Evolutionary conservation across 2,113 vertebrate genomes (phyloP).

Genomic region (Illadopsis cleaveri): DNA sequence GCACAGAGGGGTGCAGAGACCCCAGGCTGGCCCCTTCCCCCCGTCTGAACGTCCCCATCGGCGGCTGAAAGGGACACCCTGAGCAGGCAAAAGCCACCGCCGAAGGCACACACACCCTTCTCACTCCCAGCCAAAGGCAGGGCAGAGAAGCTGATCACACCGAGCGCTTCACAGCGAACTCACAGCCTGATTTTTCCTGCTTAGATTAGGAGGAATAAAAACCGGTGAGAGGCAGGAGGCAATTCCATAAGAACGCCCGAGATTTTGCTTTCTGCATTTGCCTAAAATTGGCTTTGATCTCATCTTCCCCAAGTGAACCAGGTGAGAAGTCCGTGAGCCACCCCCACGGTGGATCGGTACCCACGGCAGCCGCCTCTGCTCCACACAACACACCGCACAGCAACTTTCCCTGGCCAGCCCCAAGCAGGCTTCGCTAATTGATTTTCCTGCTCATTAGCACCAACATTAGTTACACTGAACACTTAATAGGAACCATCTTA

Average conservation of each 20-base stretch:
- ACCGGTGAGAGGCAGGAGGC: not conserved
- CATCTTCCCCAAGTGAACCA: not conserved
- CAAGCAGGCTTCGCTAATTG: not conserved
- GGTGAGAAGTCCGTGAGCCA: not conserved
- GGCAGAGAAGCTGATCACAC: not conserved
- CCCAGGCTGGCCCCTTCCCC: not conserved
- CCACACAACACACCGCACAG: not conserved
- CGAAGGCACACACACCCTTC: not conserved
- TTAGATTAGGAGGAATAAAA: not conserved
- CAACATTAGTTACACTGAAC: not conserved
- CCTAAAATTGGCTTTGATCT: not conserved
- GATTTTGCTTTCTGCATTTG: not conserved
- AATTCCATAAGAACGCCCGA: not conserved
- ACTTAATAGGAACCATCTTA: not conserved
- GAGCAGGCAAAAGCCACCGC: not conserved
- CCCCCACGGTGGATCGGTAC: not conserved
- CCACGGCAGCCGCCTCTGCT: not conserved
- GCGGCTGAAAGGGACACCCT: not conserved
- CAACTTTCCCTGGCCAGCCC: slow-evolving; percentile 8
- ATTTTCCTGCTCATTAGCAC: not conserved
- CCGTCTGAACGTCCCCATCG: accelerated
- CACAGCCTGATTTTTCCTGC: not conserved
- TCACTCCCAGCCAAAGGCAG: not conserved
- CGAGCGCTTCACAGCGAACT: not conserved
- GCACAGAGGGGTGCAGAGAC: not conserved